These are phyloP conservation scores for Podarcis cretensis DNA, from an alignment of 2,113 vertebrate genomes.

Conservation along the genomic window DNA sequence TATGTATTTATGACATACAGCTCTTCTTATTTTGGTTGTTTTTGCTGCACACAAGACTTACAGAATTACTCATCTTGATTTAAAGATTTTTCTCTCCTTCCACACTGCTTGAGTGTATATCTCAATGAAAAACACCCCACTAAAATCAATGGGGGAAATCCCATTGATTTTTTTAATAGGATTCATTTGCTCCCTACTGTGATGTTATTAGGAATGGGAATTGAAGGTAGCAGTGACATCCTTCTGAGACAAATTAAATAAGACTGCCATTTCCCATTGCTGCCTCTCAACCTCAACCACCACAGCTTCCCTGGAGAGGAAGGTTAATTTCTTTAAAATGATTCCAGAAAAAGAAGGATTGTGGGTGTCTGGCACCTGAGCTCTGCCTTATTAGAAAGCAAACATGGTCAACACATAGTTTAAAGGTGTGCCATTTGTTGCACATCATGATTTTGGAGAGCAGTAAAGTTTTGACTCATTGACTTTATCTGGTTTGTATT, in stretches of 20 bases:
- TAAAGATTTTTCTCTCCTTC: neutral
- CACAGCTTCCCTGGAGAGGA: neutral
- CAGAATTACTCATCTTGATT: neutral
- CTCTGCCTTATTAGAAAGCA: neutral
- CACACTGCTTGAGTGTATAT: neutral
- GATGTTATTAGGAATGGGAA: neutral
- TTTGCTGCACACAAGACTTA: neutral
- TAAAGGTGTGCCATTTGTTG: neutral
- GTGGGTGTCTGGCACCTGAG: neutral
- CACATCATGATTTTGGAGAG: neutral
- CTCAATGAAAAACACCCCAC: neutral
- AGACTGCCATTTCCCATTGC: neutral
- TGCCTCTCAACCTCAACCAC: neutral
- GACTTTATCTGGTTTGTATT: neutral
- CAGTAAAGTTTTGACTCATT: neutral
- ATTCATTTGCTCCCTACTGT: neutral
- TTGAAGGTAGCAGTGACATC: neutral
- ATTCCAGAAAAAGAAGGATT: neutral
- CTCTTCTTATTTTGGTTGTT: no score
- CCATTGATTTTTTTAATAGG: neutral
- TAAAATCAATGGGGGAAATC: neutral
- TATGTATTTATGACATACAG: no score
- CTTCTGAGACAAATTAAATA: neutral
- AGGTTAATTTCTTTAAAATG: neutral
- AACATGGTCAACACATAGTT: no score